Evolutionary conservation across 2,113 vertebrate species (phyloP).

Genomic region (Canis aureus): DNA sequence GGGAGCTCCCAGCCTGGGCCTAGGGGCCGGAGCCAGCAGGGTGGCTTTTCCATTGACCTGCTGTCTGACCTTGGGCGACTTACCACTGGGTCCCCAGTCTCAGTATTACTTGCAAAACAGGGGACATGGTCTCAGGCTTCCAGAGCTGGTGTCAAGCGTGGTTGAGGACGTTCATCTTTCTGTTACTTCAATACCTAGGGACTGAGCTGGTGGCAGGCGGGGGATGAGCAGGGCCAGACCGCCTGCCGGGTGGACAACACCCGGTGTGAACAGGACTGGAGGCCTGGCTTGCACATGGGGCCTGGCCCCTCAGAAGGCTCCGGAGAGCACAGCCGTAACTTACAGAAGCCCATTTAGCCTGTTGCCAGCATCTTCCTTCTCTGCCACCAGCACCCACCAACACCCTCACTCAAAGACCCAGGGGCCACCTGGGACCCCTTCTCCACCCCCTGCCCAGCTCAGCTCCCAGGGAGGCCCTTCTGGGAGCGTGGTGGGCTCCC

Average conservation of each 20-base stretch:
- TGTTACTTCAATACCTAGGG: not conserved
- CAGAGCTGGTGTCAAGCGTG: too few relatives aligned
- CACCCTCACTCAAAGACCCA: not conserved
- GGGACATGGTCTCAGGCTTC: not conserved
- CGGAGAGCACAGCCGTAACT: not conserved
- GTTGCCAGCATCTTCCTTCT: not conserved
- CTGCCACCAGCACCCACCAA: not conserved
- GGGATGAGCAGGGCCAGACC: not conserved
- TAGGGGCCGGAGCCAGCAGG: too few relatives aligned
- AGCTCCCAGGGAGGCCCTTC: not conserved
- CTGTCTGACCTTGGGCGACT: not conserved
- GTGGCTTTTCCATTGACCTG: not conserved
- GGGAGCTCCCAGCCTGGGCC: not conserved
- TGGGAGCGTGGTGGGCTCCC: not conserved
- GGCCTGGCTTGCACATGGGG: accelerated
- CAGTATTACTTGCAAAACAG: accelerated
- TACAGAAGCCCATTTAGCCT: not conserved
- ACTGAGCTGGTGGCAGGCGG: not conserved
- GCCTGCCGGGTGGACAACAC: not conserved
- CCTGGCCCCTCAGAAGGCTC: not conserved
- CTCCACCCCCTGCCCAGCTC: accelerated
- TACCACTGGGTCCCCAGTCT: not conserved
- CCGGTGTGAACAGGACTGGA: not conserved
- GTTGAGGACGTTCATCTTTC: not conserved
- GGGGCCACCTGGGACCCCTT: not conserved